These are phyloP conservation scores for Anorthoa munda DNA, from an alignment of 2,888 invertebrate genomes.

Conservation along the genomic window DNA sequence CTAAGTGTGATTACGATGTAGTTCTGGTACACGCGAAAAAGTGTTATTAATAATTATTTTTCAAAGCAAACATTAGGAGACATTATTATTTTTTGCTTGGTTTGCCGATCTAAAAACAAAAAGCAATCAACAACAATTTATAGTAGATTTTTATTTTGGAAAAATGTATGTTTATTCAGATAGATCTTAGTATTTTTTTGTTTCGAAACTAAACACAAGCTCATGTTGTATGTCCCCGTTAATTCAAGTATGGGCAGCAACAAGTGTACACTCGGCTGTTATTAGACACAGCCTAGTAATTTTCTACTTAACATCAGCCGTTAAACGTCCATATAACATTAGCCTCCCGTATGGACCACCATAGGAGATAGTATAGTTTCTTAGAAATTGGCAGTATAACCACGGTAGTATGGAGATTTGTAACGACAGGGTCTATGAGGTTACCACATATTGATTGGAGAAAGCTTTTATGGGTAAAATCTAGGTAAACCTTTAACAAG, in stretches of 20 bases:
- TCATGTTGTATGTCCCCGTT: neutral
- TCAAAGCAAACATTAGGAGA: neutral
- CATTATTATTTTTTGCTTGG: neutral
- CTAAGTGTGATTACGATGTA: neutral
- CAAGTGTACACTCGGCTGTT: conserved; percentile 16
- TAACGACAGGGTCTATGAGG: conserved; percentile 37
- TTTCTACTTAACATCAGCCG: conserved; percentile 55
- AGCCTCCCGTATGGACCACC: conserved; percentile 54
- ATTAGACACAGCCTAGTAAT: conserved; percentile 48
- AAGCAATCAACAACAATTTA: neutral
- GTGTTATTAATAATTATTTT: neutral
- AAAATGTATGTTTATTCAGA: too few species aligned
- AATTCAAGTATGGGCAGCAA: conserved; percentile 23
- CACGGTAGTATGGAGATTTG: conserved; percentile 26
- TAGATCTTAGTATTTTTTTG: too few species aligned
- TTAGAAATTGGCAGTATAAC: conserved; percentile 27
- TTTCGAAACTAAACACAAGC: neutral
- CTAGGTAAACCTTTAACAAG: neutral
- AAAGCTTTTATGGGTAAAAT: conserved; percentile 14
- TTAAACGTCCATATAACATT: conserved; percentile 47
- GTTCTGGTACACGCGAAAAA: neutral
- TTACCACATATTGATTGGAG: neutral
- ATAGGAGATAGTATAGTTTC: conserved; percentile 24
- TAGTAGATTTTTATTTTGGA: too few species aligned
- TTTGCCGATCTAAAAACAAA: neutral